A percentile compares a stretch with the other conserved stretches of the same genome.
Evolutionary conservation across 2,113 vertebrate genomes (phyloP).

Genomic region (Bucco capensis): DNA sequence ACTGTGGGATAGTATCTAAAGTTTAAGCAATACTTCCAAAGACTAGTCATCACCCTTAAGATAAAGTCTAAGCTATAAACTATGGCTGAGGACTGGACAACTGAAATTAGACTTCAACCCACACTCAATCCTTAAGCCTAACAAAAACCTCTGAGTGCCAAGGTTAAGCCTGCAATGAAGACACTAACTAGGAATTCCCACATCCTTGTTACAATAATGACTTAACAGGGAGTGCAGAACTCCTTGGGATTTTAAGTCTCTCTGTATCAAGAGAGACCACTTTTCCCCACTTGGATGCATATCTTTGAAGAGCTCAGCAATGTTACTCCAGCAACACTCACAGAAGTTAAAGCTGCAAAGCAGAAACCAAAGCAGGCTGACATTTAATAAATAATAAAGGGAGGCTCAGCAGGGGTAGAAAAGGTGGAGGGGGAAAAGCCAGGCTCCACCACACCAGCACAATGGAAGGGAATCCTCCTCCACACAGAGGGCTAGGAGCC

Average conservation of each 20-base stretch:
- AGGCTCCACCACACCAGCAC: neutral
- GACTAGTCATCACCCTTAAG: neutral
- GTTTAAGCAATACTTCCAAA: neutral
- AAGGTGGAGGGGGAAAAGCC: neutral
- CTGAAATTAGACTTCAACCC: neutral
- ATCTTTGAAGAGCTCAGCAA: neutral
- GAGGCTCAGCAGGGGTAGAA: neutral
- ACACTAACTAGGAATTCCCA: neutral
- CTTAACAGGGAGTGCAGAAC: neutral
- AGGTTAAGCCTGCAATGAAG: neutral
- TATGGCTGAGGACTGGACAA: neutral
- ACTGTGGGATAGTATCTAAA: too few species aligned
- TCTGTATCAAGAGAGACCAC: neutral
- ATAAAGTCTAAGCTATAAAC: neutral
- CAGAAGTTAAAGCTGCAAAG: neutral
- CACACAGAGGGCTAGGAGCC: neutral
- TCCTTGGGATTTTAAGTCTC: neutral
- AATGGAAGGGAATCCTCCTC: constrained; percentile 29
- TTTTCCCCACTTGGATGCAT: neutral
- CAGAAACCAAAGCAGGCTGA: neutral
- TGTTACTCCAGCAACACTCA: neutral
- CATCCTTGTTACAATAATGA: neutral
- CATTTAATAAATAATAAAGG: neutral
- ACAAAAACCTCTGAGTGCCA: neutral
- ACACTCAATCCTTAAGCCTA: neutral